Evolutionary conservation across 2,797 vertebrate genomes (phyloP), one percentile per base, ranked within the genome.

Genomic region (Takifugu rubripes): DNA sequence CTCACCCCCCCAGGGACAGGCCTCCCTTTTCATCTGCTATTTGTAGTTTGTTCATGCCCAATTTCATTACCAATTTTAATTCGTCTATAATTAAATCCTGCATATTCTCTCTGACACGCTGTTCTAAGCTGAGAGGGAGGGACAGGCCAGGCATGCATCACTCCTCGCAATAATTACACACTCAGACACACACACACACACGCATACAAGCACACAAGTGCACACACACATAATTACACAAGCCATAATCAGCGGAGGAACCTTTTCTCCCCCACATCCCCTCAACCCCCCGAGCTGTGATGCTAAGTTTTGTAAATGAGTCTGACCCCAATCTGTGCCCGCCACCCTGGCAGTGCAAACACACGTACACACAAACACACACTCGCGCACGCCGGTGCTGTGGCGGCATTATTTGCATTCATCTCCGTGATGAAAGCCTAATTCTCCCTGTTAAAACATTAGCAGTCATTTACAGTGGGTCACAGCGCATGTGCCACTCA

Each of bases 61-160:
- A 97, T 96, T 97, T 95, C 94, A 97, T 98, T 96, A 97, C 94
- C 94, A 95, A 96, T 95, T 96, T 96, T 97, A 97, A 97, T 98
- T 97, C 92, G 93, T 94, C 93, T 97, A 94, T 98, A 98, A 97
- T 98, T 96, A 96, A 96, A 98, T 95, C 93, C 94, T 93, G 94
- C 94, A 94, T 96, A 96, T 97, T 98, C 95, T 92, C 95, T 94
- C 93, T 91, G 93, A 96, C 93, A 94, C 93, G 92, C 93, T 94
- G 84, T 86, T 94, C 92, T 94, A 95, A 95, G 94, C 94, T 92
- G 94, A 95, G 92, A 95, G 95, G 94, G 95, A 93, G 93, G 94
- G 94, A 94, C 88, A 94, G 94, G 92, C 93, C 93, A 84, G 87
- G 89, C 88, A 90, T 92, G 94, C 96, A 96, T 96, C 95, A 95